Evolutionary conservation across 2,888 invertebrate genomes (phyloP), one percentile per base, ranked within the genome.

Genomic region (Platerodrilus igneus): DNA sequence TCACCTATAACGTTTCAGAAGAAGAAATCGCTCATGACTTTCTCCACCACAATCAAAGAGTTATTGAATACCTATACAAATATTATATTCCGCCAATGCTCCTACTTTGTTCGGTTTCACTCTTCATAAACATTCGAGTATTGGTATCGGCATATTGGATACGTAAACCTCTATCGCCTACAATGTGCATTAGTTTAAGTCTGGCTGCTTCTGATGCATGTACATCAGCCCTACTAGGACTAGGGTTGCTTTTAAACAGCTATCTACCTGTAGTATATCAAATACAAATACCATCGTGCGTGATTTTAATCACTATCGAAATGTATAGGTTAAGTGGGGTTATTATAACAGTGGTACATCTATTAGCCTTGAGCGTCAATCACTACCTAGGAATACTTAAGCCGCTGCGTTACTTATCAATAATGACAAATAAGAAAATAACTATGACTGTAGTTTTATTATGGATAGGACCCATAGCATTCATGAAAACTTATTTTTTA

Each of bases 341-440:
- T 37, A 71, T 80, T 26, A 75, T 78, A 10, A 78, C 79, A 0
- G 78, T 80, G 7, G 66, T 74, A 25, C 81, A 82, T 55, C 69
- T 83, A 2, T 63, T 79, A 20, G 75, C 77, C 1, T 63, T 83
- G 15, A 78, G 81, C 17, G 62, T 78, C 38, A 81, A 81, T 62
- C 82, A 83, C 59, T 82, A 80, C 64, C 66, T 81, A 22, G 81
- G 82, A 10, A 55, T 56, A 11, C 20, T 57, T 9, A 57, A 55
- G 45, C 82, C 82, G 1, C 68, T 82, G 5, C 79, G 78, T 51
- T 79, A 80, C 58, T 71, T 74, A n/a, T 71, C 75, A 8, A 75
- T 74, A 20, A 70, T 78, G 60, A 77, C 77, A 0, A 67, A 72
- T 37, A 60, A 71, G 25, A 73, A 71, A 45, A 73, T 74, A 1